Evolutionary conservation across 2,113 vertebrate species (phyloP).

Genomic region (Sinosuthora webbiana): DNA sequence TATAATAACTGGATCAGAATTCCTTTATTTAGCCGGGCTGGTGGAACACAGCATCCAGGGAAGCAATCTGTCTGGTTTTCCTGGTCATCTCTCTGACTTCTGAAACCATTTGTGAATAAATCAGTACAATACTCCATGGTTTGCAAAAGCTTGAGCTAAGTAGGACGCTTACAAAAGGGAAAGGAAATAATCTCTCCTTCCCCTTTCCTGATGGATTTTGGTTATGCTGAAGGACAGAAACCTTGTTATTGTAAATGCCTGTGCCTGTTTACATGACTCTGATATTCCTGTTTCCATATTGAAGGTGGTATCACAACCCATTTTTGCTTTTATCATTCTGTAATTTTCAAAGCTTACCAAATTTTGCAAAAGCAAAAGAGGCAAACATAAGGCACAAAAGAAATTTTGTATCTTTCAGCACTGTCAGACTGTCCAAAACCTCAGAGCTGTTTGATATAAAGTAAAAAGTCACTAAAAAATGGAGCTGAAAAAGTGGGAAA

Average conservation of each 20-base stretch:
- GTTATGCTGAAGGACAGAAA: background rate
- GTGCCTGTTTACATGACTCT: background rate
- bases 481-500: background rate
- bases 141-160: background rate
- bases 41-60: background rate
- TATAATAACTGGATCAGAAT: background rate
- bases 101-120: background rate
- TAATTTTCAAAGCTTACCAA: background rate
- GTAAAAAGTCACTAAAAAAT: background rate
- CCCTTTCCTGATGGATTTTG: background rate
- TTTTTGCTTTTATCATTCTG: background rate
- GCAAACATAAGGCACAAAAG: background rate
- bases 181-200: background rate
- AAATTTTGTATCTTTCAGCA: background rate
- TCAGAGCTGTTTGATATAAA: background rate
- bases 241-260: background rate
- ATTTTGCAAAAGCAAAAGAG: background rate
- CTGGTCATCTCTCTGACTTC: background rate
- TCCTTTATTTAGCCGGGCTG: background rate
- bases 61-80: background rate
- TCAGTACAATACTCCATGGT: background rate
- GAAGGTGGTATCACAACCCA: background rate
- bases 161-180: background rate
- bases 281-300: accelerated
- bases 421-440: background rate